Conservation (phyloP, 2,113 vertebrate species). For the Speoplatyrhinus poulsoni region DNA sequence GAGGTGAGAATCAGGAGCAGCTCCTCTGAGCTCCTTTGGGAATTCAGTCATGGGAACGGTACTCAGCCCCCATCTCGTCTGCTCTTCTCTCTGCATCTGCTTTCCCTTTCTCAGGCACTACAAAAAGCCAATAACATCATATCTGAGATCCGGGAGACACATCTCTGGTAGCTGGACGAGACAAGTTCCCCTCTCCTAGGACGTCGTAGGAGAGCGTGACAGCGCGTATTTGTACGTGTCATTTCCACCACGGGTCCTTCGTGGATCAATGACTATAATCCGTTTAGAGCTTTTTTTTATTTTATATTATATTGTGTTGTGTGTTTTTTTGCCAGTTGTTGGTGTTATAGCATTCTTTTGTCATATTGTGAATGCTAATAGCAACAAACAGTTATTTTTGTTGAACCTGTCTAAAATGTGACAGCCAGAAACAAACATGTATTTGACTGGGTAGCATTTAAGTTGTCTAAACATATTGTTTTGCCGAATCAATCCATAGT, state of each 20-base stretch:
- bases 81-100: neutral
- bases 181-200: constrained; percentile 23
- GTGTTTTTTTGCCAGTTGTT: constrained; percentile 17
- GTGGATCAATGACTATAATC: constrained; percentile 49
- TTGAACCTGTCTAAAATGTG: constrained; percentile 21
- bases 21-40: constrained; percentile 8
- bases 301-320: too few relatives aligned
- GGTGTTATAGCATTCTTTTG: constrained; percentile 15
- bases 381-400: constrained; percentile 11
- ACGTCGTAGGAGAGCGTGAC: constrained; percentile 28
- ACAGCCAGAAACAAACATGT: constrained; percentile 39
- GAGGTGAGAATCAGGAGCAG: constrained; percentile 65
- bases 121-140: constrained; percentile 82
- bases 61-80: neutral
- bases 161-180: constrained; percentile 79
- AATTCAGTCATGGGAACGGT: neutral
- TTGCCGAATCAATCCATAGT: neutral
- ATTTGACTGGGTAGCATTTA: constrained; percentile 24
- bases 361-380: constrained; percentile 49
- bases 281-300: constrained; percentile 26
- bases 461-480: neutral
- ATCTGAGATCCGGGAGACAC: constrained; percentile 82
- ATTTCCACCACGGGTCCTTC: constrained; percentile 45
- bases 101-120: constrained; percentile 68
- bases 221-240: constrained; percentile 32